Evolutionary conservation across 1,140 invertebrate genomes (phyloP).

Genomic region (Antheraea mylitta): DNA sequence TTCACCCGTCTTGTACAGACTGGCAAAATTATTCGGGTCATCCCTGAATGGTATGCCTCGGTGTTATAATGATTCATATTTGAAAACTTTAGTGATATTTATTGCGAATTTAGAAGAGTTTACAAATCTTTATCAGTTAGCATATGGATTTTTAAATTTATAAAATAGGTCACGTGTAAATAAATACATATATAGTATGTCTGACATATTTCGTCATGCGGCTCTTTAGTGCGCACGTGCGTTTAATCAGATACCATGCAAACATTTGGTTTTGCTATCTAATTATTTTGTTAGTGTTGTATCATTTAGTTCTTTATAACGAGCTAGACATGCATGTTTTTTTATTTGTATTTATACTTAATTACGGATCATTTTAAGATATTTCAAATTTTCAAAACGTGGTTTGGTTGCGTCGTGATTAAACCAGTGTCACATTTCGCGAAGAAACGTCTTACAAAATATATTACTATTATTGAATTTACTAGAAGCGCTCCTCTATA

Average conservation of each 20-base stretch:
- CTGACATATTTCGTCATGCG: conserved; percentile 26
- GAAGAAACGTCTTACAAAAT: too few relatives aligned
- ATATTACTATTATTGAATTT: too few relatives aligned
- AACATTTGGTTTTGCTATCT: conserved; percentile 33
- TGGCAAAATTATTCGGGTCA: conserved; percentile 56
- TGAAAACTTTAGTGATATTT: conserved; percentile 11
- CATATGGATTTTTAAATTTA: conserved; percentile 22
- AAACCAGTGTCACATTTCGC: too few relatives aligned
- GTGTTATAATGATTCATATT: background rate
- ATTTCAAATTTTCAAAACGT: too few relatives aligned
- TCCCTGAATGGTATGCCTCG: conserved; percentile 29
- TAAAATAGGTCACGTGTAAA: conserved; percentile 40
- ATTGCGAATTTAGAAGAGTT: conserved; percentile 15
- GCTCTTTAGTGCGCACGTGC: conserved; percentile 51
- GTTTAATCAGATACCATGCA: conserved; percentile 49
- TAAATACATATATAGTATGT: conserved; percentile 30
- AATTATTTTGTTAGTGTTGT: conserved; percentile 23
- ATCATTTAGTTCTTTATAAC: background rate
- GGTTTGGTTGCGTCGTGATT: too few relatives aligned
- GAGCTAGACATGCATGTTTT: background rate
- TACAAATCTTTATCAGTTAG: background rate
- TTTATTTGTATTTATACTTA: background rate
- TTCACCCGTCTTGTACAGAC: conserved; percentile 54
- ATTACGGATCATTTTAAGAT: too few relatives aligned
- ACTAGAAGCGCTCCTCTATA: too few relatives aligned